phyloP scores from a whole-genome alignment of 2,113 vertebrate species.

The Himantopus leucocephalus region DNA sequence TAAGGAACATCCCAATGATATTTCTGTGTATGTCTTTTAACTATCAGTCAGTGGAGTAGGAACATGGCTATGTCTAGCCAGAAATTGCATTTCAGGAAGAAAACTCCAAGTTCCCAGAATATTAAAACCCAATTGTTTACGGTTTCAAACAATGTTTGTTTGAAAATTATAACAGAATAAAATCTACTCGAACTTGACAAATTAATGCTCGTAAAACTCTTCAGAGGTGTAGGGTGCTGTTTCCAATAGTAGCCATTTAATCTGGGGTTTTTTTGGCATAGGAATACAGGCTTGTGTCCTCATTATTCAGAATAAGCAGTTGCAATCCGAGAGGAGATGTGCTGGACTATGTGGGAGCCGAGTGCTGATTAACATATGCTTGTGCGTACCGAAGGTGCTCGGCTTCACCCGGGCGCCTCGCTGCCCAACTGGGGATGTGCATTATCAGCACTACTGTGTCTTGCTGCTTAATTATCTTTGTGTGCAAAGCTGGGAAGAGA shows the following conservation, averaged over 20 bases:
- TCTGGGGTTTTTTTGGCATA: too few species aligned
- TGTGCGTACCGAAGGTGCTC: background rate
- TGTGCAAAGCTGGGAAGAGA: background rate
- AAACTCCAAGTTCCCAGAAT: background rate
- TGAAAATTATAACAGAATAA: background rate
- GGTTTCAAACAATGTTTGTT: background rate
- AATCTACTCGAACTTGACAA: background rate
- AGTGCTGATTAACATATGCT: background rate
- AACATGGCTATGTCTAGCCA: background rate
- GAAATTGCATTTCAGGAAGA: background rate
- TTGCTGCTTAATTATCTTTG: background rate
- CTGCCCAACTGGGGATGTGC: background rate
- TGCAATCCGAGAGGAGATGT: rapidly evolving
- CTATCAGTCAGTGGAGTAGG: background rate
- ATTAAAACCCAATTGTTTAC: background rate
- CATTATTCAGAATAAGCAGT: background rate
- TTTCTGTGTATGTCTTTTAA: background rate
- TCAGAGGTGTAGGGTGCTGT: background rate
- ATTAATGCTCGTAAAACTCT: background rate
- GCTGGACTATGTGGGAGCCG: background rate
- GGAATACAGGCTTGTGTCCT: background rate
- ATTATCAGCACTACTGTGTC: background rate
- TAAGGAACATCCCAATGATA: background rate
- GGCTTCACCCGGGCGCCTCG: background rate
- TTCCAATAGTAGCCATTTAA: background rate